A percentile compares a stretch with the other conserved stretches of the same genome.
phyloP scores from a whole-genome alignment of 2,888 invertebrate species.

The Ectemnius lituratus region DNA sequence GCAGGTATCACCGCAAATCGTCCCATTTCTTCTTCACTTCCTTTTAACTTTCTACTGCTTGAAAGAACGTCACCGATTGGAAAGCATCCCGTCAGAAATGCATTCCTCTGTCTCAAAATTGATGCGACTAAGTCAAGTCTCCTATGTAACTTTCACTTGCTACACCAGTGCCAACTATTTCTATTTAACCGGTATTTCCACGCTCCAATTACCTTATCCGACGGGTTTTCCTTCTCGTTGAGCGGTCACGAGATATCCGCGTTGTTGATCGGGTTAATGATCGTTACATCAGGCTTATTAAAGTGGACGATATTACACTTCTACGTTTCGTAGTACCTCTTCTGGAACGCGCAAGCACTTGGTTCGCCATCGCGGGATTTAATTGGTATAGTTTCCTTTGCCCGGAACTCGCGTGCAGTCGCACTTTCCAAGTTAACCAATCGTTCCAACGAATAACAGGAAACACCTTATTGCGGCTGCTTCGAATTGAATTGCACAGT shows the following conservation, averaged over 20 bases:
- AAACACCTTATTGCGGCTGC: not conserved
- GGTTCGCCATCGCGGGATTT: constrained; percentile 11
- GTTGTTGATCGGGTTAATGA: no score
- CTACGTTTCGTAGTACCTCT: not conserved
- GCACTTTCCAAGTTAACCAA: constrained; percentile 24
- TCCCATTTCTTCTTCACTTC: constrained; percentile 39
- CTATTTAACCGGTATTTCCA: not conserved
- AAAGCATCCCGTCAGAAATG: not conserved
- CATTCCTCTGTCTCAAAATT: not conserved
- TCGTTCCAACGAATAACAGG: not conserved
- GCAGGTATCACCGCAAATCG: constrained; percentile 52
- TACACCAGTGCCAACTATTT: not conserved
- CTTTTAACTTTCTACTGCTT: constrained; percentile 20
- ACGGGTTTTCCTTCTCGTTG: no score
- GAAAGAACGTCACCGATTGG: not conserved
- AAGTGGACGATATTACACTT: not conserved
- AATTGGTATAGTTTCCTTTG: constrained; percentile 32
- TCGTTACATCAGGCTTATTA: constrained; percentile 21
- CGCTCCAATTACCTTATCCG: not conserved
- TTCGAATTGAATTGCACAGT: constrained; percentile 8
- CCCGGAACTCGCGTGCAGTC: not conserved
- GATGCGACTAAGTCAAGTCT: not conserved
- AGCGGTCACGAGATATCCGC: not conserved
- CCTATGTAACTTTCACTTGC: not conserved
- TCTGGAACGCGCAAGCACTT: not conserved